phyloP scores from a whole-genome alignment of 2,888 invertebrate species.

The Nemotelus nigrinus region DNA sequence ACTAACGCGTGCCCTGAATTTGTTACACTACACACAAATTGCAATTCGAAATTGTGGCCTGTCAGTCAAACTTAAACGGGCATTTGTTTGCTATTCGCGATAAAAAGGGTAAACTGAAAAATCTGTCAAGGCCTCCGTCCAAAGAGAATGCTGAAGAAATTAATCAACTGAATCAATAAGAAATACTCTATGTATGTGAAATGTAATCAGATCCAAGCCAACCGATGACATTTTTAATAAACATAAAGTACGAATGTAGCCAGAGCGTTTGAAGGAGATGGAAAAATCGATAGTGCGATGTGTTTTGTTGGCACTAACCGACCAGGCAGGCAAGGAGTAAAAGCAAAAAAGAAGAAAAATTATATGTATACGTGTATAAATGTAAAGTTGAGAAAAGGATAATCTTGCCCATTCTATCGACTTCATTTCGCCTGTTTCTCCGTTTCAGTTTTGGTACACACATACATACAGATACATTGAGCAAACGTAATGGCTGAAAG shows the following conservation, averaged over 20 bases:
- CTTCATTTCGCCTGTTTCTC: conserved; percentile 14
- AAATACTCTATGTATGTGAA: too few relatives aligned
- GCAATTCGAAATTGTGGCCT: too few relatives aligned
- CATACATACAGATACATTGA: conserved; percentile 37
- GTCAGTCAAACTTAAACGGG: too few relatives aligned
- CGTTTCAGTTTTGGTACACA: conserved; percentile 26
- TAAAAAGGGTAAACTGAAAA: too few relatives aligned
- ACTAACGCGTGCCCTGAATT: too few relatives aligned
- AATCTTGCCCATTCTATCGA: conserved; percentile 46
- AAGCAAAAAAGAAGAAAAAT: conserved; percentile 16
- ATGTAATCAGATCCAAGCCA: too few relatives aligned
- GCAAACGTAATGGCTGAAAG: conserved; percentile 20
- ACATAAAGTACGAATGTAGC: conserved; percentile 21
- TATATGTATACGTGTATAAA: conserved; percentile 42
- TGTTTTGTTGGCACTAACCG: conserved; percentile 42
- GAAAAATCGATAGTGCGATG: conserved; percentile 50
- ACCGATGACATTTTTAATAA: not conserved
- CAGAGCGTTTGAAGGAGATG: conserved; percentile 34
- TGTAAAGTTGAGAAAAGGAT: conserved; percentile 48
- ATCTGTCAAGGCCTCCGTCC: too few relatives aligned
- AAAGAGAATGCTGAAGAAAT: too few relatives aligned
- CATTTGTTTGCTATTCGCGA: too few relatives aligned
- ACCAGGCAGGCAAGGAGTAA: conserved; percentile 21
- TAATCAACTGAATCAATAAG: too few relatives aligned
- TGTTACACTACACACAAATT: too few relatives aligned